phyloP scores from a whole-genome alignment of 2,113 vertebrate genomes.

The Porphyrio hochstetteri region DNA sequence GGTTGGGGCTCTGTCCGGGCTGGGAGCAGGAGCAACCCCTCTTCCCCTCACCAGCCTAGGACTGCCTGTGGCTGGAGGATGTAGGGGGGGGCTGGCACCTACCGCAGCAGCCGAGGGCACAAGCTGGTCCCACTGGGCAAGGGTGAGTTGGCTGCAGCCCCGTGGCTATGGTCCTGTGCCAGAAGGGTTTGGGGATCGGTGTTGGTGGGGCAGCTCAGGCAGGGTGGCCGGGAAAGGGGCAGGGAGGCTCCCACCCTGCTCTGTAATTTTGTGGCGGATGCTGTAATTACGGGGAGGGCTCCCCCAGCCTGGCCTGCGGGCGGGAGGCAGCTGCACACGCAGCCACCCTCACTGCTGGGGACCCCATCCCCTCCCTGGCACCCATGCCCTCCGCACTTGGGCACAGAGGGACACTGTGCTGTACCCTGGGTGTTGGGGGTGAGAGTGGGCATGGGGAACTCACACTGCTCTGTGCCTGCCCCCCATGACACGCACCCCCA shows the following conservation, averaged over 20 bases:
- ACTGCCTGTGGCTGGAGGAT: not conserved
- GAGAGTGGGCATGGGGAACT: accelerated
- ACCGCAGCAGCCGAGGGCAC: not conserved
- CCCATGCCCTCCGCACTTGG: accelerated
- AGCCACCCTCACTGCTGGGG: accelerated
- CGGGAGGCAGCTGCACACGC: not conserved
- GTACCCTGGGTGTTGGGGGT: not conserved
- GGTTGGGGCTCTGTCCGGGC: not conserved
- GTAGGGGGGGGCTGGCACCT: not conserved
- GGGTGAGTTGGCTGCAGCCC: not conserved
- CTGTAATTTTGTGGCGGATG: conserved; percentile 32
- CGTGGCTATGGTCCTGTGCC: not conserved
- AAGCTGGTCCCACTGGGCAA: not conserved
- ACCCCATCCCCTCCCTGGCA: not conserved
- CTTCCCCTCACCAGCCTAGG: too few species aligned
- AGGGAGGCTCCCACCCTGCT: not conserved
- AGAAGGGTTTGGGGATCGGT: not conserved
- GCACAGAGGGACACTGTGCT: accelerated
- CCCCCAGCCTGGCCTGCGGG: not conserved
- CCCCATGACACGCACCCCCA: accelerated
- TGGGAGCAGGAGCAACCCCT: not conserved
- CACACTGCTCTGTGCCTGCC: not conserved
- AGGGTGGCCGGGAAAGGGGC: conserved; percentile 27
- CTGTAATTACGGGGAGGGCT: conserved; percentile 20
- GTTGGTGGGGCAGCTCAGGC: not conserved